Conservation (phyloP, 2,888 invertebrate genomes). For the Perizoma affinitatum region DNA sequence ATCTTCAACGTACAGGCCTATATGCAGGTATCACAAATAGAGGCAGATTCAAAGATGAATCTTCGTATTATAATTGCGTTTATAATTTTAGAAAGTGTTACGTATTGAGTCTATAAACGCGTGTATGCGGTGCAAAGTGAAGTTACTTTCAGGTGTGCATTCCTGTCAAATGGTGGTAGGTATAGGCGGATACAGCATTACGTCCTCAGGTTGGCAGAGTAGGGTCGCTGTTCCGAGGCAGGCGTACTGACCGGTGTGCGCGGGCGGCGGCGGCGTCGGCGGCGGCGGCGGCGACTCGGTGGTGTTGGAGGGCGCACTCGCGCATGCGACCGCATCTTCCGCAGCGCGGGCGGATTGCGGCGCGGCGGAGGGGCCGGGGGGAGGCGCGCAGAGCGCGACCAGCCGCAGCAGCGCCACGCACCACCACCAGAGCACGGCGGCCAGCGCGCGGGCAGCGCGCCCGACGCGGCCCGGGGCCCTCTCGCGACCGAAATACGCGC, state of each 20-base stretch:
- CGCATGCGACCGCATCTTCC: conserved; percentile 76
- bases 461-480: conserved; percentile 78
- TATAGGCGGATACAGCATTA: conserved; percentile 1
- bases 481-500: conserved; percentile 80
- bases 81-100: conserved; percentile 40
- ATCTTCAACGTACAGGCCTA: conserved; percentile 5
- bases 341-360: conserved; percentile 75
- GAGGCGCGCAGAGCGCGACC: conserved; percentile 79
- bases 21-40: conserved; percentile 24
- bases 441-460: conserved; percentile 82
- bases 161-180: conserved; percentile 3
- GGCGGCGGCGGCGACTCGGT: conserved; percentile 62
- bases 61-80: conserved; percentile 33
- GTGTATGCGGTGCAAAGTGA: conserved; percentile 23
- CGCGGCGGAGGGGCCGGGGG: conserved; percentile 71
- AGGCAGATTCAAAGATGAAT: conserved; percentile 29
- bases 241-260: conserved; percentile 71
- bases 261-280: conserved; percentile 54
- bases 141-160: conserved; percentile 14
- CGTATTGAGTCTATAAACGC: conserved; percentile 24
- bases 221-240: conserved; percentile 6
- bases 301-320: conserved; percentile 73
- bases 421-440: conserved; percentile 83
- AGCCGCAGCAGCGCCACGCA: conserved; percentile 83
- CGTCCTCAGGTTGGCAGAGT: conserved; percentile 3